phyloP scores from a whole-genome alignment of 2,113 vertebrate genomes.

The Labrus mixtus region DNA sequence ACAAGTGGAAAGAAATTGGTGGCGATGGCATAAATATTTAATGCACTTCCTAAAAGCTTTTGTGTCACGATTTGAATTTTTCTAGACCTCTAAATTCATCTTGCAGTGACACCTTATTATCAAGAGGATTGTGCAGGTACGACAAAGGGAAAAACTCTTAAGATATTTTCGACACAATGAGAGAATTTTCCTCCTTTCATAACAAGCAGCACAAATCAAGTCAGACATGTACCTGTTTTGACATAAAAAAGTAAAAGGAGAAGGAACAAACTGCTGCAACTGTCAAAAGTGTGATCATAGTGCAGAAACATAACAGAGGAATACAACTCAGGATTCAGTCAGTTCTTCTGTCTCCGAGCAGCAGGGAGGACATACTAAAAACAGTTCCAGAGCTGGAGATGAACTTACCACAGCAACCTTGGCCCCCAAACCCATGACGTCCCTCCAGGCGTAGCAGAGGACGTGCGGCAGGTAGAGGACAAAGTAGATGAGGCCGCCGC shows the following conservation, averaged over 20 bases:
- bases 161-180: conserved; percentile 14
- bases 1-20: background rate
- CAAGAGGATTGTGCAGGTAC: background rate
- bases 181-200: conserved; percentile 30
- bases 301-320: conserved; percentile 20
- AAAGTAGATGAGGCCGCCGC: conserved; percentile 97
- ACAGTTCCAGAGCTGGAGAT: conserved; percentile 25
- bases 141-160: conserved; percentile 13
- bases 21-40: background rate
- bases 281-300: conserved; percentile 21
- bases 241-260: conserved; percentile 5
- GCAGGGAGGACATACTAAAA: background rate
- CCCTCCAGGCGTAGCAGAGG: conserved; percentile 94
- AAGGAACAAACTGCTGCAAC: background rate
- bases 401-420: conserved; percentile 91
- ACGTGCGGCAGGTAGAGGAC: conserved; percentile 93
- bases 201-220: conserved; percentile 22
- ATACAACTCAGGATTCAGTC: background rate
- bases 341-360: background rate
- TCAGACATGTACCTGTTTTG: conserved; percentile 14
- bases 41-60: background rate
- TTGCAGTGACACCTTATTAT: conserved; percentile 32
- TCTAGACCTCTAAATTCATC: conserved; percentile 33
- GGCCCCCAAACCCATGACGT: conserved; percentile 87
- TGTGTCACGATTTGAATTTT: conserved; percentile 31